A percentile compares a stretch with the other conserved stretches of the same genome.
Conservation (phyloP, 2,888 invertebrate species). For the Drosophila sordidula region DNA sequence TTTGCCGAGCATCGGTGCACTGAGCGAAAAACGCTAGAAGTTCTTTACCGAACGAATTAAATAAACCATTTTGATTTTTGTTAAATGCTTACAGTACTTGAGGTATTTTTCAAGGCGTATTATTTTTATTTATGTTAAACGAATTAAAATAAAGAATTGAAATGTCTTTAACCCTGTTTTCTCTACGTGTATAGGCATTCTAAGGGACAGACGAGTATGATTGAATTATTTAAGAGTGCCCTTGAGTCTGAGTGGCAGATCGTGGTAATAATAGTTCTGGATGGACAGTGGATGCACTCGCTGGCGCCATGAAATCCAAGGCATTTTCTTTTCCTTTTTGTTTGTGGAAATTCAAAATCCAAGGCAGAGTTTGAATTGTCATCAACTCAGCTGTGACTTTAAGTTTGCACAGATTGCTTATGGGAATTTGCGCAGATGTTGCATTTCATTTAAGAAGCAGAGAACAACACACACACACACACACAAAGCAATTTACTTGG, state of each 20-base stretch:
- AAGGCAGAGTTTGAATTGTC: neutral
- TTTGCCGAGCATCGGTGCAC: conserved; percentile 1
- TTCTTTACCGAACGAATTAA: neutral
- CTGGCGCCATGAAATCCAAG: conserved; percentile 67
- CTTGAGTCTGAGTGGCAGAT: conserved; percentile 44
- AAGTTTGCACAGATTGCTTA: conserved; percentile 14
- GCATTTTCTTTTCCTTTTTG: too few relatives aligned
- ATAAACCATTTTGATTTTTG: too few relatives aligned
- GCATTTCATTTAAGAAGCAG: conserved; percentile 13
- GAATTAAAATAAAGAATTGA: too few relatives aligned
- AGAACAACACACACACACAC: conserved; percentile 4
- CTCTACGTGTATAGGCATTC: neutral
- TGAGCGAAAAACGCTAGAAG: neutral
- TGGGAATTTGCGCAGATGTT: conserved; percentile 60
- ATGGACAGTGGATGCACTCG: conserved; percentile 61
- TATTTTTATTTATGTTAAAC: too few relatives aligned
- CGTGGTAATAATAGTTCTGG: conserved; percentile 41
- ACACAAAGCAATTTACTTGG: conserved; percentile 4
- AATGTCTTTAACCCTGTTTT: too few relatives aligned
- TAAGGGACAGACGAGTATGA: conserved; percentile 5
- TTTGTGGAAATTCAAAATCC: neutral
- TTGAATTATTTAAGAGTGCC: neutral
- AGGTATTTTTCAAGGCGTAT: too few relatives aligned
- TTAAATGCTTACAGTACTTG: too few relatives aligned
- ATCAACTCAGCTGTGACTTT: conserved; percentile 1